Evolutionary conservation across 2,888 invertebrate genomes (phyloP), one percentile per base, ranked within the genome.

Genomic region (Hydropsyche betteni): DNA sequence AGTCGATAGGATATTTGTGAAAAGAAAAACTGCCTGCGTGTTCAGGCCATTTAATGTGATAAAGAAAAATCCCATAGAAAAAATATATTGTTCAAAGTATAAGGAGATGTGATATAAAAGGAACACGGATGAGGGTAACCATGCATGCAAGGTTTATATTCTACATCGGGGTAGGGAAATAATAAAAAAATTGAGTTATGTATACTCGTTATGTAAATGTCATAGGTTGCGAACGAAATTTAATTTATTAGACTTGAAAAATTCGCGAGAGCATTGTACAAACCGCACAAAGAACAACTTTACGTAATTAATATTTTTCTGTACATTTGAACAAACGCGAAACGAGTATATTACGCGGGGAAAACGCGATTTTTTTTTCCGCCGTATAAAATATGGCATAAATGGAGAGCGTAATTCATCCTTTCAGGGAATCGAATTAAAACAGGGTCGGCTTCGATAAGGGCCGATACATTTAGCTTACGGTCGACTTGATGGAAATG

Each of bases 351-450:
- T 55, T n/a, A 12, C 44, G 6, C 10, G 44, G 44, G 44, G 24
- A 58, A 58, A 16, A 58, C 5, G 34, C 36, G 4, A 38, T 38
- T 68, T 68, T 14, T 5, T 36, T 38, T 38, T n/a, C 38, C 38
- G 5, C n/a, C 6, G 24, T 2, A 24, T 34, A 68, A 68, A 68
- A 38, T 38, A 69, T 44, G 50, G 50, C 50, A 51, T 50, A 70
- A 53, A 70, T 34, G 70, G 52, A 7, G 52, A 53, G 33, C 6
- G 52, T 70, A 70, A 70, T 70, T 70, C 52, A 70, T 70, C n/a
- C 33, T 53, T 53, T 53, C 51, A 8, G 52, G 70, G 33, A 70
- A 70, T 70, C 51, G 70, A 52, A 70, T 70, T 70, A 70, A 53
- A 70, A 70, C 33, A 52, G 70, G 44, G 38, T 16, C 16, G 33